phyloP scores from a whole-genome alignment of 2,888 invertebrate species.

The Ophion ellenae region DNA sequence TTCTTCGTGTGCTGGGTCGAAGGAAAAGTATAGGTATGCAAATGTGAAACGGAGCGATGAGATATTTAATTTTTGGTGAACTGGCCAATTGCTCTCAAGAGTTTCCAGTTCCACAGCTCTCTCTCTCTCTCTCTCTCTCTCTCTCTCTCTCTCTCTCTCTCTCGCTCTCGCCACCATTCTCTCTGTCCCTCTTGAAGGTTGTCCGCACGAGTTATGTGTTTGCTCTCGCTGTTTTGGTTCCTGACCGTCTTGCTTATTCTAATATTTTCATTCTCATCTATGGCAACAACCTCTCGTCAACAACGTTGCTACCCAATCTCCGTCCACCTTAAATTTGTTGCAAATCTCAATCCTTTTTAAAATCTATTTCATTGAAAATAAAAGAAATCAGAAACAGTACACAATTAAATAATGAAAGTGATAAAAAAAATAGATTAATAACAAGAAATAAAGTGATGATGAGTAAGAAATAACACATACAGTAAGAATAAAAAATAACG shows the following conservation, averaged over 20 bases:
- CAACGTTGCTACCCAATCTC: background rate
- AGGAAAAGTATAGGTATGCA: conserved; percentile 52
- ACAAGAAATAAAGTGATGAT: no score
- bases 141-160: background rate
- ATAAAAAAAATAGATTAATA: no score
- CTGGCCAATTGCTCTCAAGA: conserved; percentile 36
- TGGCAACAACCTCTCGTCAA: conserved; percentile 52
- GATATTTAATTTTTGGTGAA: conserved; percentile 50
- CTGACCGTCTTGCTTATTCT: conserved; percentile 1
- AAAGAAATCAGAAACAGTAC: no score
- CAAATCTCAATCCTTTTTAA: background rate
- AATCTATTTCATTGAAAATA: no score
- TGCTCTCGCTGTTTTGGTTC: conserved; percentile 41
- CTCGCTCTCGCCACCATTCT: conserved; percentile 17
- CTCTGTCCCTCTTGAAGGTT: no score
- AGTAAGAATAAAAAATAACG: no score
- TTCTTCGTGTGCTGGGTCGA: background rate
- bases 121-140: background rate
- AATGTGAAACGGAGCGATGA: conserved; percentile 41
- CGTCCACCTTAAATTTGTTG: background rate
- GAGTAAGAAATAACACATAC: no score
- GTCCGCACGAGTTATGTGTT: conserved; percentile 20
- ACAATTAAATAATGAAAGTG: no score
- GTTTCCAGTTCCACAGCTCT: conserved; percentile 21
- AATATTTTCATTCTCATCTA: conserved; percentile 29